These are phyloP conservation scores for Apodemia zela DNA, from an alignment of 2,888 invertebrate species.

Conservation along the genomic window DNA sequence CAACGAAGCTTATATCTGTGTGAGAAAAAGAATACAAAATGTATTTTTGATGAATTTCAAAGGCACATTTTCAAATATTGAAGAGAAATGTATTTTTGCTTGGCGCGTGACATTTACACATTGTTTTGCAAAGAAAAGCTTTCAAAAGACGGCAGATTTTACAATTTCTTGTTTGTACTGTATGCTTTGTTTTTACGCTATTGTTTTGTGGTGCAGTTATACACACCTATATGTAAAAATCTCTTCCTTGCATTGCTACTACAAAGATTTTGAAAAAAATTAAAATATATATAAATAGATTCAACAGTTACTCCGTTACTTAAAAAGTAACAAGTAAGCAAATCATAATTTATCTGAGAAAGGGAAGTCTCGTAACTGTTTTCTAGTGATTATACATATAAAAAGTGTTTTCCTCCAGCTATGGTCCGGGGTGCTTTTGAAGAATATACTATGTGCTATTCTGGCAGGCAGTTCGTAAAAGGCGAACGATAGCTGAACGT, in stretches of 20 bases:
- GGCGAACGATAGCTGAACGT: too few relatives aligned
- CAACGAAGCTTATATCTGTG: too few relatives aligned
- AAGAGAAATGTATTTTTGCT: slow-evolving; percentile 5
- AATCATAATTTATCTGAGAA: too few relatives aligned
- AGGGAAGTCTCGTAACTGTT: too few relatives aligned
- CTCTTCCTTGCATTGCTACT: not conserved
- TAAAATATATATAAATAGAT: too few relatives aligned
- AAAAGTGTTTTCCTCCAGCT: too few relatives aligned
- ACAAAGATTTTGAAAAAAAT: not conserved
- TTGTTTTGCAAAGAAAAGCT: slow-evolving; percentile 9
- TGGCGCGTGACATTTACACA: slow-evolving; percentile 1
- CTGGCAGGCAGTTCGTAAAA: too few relatives aligned
- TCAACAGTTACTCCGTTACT: too few relatives aligned
- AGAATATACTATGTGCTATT: too few relatives aligned
- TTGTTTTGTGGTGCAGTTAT: not conserved
- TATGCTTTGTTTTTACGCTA: not conserved
- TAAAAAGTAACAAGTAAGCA: too few relatives aligned
- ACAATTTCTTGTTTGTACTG: slow-evolving; percentile 3
- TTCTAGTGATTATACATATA: too few relatives aligned
- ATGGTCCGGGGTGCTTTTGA: too few relatives aligned
- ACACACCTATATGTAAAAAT: not conserved
- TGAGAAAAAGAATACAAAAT: not conserved
- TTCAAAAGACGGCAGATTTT: slow-evolving; percentile 1
- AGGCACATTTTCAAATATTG: not conserved
- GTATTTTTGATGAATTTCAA: not conserved